Percentiles rank a stretch among this genome's conserved stretches.
Evolutionary conservation across 2,113 vertebrate species (phyloP).

Genomic region (Paramormyrops kingsleyae): DNA sequence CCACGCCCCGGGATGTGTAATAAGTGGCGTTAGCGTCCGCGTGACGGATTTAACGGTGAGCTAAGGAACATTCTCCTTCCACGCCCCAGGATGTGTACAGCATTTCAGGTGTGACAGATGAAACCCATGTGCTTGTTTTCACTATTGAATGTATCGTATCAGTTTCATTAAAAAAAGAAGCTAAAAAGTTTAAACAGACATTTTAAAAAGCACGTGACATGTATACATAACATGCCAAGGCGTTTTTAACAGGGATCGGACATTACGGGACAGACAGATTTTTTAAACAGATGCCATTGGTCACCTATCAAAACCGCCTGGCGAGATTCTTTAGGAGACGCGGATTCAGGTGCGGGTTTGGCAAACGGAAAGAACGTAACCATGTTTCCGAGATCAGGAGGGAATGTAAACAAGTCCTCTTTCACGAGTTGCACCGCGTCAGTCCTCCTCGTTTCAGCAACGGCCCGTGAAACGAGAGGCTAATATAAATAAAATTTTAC

Average conservation of each 20-base stretch:
- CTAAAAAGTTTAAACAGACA: not conserved
- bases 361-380: not conserved
- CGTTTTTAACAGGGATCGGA: not conserved
- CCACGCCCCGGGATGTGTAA: not conserved
- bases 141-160: not conserved
- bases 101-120: not conserved
- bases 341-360: not conserved
- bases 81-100: not conserved
- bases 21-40: not conserved
- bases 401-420: not conserved
- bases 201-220: not conserved
- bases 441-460: not conserved
- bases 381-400: not conserved
- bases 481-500: constrained; percentile 67
- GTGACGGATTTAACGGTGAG: constrained; percentile 28
- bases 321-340: not conserved
- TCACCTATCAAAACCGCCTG: not conserved
- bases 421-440: not conserved
- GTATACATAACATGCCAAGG: not conserved
- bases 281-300: not conserved
- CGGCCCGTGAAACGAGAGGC: constrained; percentile 14
- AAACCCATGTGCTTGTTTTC: not conserved
- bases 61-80: constrained; percentile 32
- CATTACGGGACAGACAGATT: not conserved
- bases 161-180: not conserved